Conservation (phyloP, 1,140 invertebrate species). For the Drosophila erecta region DNA sequence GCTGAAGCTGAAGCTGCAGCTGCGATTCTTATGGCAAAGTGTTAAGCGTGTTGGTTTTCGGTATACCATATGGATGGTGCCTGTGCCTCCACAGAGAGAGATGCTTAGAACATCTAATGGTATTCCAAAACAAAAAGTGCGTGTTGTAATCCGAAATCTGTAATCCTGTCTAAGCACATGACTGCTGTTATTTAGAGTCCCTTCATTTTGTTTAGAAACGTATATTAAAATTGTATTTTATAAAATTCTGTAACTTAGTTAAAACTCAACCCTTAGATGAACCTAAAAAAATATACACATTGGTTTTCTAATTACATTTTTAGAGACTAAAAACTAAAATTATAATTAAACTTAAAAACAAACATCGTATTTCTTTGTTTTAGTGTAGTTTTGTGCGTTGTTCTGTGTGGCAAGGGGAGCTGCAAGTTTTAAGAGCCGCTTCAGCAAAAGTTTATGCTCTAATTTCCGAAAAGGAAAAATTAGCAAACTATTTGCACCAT, state of each 20-base stretch:
- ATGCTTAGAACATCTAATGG: neutral
- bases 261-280: no score
- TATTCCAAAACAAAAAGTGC: no score
- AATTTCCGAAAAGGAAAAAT: slow-evolving; percentile 83
- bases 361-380: neutral
- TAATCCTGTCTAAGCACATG: no score
- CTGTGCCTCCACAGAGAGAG: slow-evolving; percentile 4
- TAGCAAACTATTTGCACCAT: slow-evolving; percentile 80
- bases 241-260: no score
- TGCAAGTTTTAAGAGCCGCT: slow-evolving; percentile 67
- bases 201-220: no score
- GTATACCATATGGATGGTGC: slow-evolving; percentile 36
- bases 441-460: slow-evolving; percentile 73
- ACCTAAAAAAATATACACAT: no score
- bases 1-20: slow-evolving; percentile 34
- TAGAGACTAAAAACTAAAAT: no score
- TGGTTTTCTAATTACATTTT: no score
- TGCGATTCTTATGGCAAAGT: slow-evolving; percentile 71
- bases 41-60: slow-evolving; percentile 69
- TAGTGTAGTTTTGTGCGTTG: slow-evolving; percentile 10
- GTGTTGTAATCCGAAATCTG: no score
- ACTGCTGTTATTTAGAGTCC: no score
- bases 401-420: slow-evolving; percentile 5
- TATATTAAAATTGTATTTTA: no score
- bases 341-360: no score